Evolutionary conservation across 2,113 vertebrate genomes (phyloP).

Genomic region (Semnornis frantzii): DNA sequence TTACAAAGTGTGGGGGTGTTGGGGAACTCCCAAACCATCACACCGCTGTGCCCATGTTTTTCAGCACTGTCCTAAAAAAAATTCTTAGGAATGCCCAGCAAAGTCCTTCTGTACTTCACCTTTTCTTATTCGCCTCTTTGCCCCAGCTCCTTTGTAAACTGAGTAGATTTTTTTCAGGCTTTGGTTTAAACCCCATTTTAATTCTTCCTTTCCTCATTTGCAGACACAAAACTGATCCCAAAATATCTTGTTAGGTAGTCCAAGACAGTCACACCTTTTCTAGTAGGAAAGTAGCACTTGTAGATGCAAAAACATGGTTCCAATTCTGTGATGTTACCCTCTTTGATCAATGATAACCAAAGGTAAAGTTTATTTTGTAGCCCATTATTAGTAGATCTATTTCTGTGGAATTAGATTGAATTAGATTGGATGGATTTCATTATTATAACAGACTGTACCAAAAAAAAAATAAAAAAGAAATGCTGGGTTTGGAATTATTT

Average conservation of each 20-base stretch:
- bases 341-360: not conserved
- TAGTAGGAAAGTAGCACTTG: not conserved
- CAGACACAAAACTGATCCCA: not conserved
- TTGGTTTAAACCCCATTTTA: not conserved
- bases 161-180: not conserved
- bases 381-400: not conserved
- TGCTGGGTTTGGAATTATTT: slow-evolving; percentile 11
- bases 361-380: not conserved
- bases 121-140: not conserved
- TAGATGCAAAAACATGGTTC: not conserved
- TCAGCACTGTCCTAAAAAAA: not conserved
- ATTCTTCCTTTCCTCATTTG: not conserved
- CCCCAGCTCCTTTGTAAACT: not conserved
- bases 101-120: not conserved
- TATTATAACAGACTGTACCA: not conserved
- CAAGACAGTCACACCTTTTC: not conserved
- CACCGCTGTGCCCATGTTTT: fast-evolving
- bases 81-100: not conserved
- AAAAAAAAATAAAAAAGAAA: not conserved
- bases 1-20: too few species aligned
- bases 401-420: not conserved
- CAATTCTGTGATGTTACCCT: not conserved
- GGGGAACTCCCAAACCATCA: too few species aligned
- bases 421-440: not conserved
- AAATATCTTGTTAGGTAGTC: not conserved